These are phyloP conservation scores for Ommatoiulus sabulosus DNA, from an alignment of 2,888 invertebrate genomes.

Conservation along the genomic window DNA sequence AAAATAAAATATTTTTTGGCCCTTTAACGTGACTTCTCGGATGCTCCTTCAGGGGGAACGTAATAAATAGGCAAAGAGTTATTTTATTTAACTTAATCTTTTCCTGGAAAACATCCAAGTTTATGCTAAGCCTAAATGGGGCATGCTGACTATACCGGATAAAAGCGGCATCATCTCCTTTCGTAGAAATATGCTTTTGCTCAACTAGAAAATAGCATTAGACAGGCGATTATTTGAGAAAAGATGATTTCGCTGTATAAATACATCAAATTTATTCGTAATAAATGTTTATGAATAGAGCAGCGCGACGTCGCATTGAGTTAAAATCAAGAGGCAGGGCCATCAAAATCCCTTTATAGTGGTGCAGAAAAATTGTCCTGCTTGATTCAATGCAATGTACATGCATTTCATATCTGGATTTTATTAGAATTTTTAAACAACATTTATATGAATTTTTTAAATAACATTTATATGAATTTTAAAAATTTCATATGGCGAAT, in stretches of 20 bases:
- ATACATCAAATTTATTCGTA: background rate
- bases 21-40: no score
- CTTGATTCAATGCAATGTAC: no score
- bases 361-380: no score
- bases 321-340: no score
- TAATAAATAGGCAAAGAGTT: background rate
- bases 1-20: no score
- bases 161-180: background rate
- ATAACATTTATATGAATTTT: no score
- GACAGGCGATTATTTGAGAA: background rate
- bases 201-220: background rate
- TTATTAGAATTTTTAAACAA: no score
- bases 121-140: background rate
- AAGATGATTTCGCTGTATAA: background rate
- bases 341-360: no score
- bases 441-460: no score
- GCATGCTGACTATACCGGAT: background rate
- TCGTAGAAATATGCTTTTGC: background rate
- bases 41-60: no score
- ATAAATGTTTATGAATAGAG: background rate
- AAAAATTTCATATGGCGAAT: no score
- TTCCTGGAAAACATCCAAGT: conserved; percentile 9
- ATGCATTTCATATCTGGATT: no score
- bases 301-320: background rate
- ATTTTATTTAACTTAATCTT: background rate